Percentiles rank a stretch among this genome's conserved stretches.
phyloP scores from a whole-genome alignment of 1,140 invertebrate species.

The Nasonia longicornis region DNA sequence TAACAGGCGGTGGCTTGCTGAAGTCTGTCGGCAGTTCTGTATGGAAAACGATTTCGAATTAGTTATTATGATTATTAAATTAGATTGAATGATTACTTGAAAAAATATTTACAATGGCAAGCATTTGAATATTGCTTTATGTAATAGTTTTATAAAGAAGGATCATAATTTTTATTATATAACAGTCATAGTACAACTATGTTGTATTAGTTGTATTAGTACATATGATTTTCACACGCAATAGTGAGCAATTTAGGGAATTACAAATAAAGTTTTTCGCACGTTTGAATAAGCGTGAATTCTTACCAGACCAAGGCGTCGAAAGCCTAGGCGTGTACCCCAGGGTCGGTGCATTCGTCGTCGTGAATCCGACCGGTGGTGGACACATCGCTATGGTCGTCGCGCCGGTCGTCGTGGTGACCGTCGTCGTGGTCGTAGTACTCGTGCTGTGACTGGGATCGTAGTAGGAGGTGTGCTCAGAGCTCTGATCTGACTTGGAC shows the following conservation, averaged over 20 bases:
- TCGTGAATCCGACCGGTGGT: slow-evolving; percentile 15
- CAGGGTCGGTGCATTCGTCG: slow-evolving; percentile 2
- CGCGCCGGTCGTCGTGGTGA: background rate
- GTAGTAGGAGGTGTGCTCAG: background rate
- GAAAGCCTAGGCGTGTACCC: slow-evolving; percentile 39
- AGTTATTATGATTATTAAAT: background rate
- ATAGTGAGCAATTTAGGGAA: background rate
- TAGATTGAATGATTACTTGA: too few relatives aligned
- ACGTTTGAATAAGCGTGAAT: too few relatives aligned
- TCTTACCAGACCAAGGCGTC: slow-evolving; percentile 34
- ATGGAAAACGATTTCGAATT: background rate
- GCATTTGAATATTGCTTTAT: too few relatives aligned
- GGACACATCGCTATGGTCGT: slow-evolving; percentile 34
- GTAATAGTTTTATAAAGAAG: too few relatives aligned
- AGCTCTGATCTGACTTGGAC: background rate
- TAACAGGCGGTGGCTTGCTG: slow-evolving; percentile 20
- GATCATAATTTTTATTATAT: background rate
- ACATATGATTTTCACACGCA: too few relatives aligned
- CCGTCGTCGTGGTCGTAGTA: background rate
- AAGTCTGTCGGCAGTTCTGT: slow-evolving; percentile 35
- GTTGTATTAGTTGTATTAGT: too few relatives aligned
- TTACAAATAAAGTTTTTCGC: background rate
- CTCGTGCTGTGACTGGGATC: background rate
- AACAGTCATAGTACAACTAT: too few relatives aligned
- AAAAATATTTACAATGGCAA: too few relatives aligned